Evolutionary conservation across 2,888 invertebrate genomes (phyloP).

Genomic region (Tholera decimalis): DNA sequence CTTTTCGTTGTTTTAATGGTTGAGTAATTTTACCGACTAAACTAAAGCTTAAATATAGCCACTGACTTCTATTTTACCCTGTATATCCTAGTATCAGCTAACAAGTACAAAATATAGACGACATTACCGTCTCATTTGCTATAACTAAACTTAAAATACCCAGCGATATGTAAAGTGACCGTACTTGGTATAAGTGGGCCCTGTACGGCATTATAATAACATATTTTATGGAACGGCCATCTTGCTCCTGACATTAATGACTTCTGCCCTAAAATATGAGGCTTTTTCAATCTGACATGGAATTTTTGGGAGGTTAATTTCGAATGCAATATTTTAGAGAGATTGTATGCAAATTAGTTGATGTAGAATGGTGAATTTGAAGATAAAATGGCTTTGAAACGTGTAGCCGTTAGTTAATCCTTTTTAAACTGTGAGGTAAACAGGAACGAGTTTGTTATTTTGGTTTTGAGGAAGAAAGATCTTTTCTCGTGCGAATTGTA

Average conservation of each 20-base stretch:
- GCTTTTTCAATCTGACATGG: constrained; percentile 64
- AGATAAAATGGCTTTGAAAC: constrained; percentile 23
- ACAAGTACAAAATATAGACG: constrained; percentile 39
- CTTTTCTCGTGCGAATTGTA: background rate
- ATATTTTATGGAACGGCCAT: constrained; percentile 79
- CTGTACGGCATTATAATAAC: constrained; percentile 79
- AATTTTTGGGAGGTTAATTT: constrained; percentile 66
- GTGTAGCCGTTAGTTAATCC: background rate
- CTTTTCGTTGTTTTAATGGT: no score
- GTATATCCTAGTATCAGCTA: background rate
- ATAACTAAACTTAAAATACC: constrained; percentile 60
- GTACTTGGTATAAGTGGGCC: constrained; percentile 75
- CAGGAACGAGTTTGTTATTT: background rate
- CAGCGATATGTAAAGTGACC: constrained; percentile 73
- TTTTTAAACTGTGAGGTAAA: constrained; percentile 1
- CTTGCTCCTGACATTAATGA: constrained; percentile 84
- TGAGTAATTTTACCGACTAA: no score
- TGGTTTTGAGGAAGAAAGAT: background rate
- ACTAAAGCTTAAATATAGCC: no score
- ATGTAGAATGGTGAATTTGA: constrained; percentile 13
- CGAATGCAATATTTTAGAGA: constrained; percentile 57
- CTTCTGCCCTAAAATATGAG: constrained; percentile 76
- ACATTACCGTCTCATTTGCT: constrained; percentile 55
- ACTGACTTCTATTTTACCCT: constrained; percentile 12
- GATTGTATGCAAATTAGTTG: constrained; percentile 44